These are phyloP conservation scores for Metopolophium dirhodum DNA, from an alignment of 1,140 invertebrate species.

Conservation along the genomic window DNA sequence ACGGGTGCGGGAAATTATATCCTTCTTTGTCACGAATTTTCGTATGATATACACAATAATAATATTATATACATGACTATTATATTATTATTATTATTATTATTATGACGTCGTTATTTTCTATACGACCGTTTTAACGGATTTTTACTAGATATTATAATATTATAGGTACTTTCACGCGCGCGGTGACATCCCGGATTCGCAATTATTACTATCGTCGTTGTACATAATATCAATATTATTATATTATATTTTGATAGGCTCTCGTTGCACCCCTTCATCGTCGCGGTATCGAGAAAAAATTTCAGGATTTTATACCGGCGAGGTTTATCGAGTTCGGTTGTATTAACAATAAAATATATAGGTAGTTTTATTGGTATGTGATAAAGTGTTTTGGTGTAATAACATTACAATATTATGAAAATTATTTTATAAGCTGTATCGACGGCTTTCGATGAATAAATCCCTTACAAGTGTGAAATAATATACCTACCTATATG, in stretches of 20 bases:
- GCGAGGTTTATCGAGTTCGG: no score
- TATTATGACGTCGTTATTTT: background rate
- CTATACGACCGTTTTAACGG: background rate
- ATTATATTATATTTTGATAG: no score
- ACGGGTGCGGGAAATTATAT: background rate
- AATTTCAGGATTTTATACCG: no score
- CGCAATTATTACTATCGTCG: background rate
- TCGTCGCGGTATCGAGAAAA: no score
- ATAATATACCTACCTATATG: background rate
- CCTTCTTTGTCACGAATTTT: constrained; percentile 26
- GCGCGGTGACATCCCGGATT: background rate
- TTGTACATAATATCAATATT: background rate
- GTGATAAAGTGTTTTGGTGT: no score
- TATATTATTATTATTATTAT: background rate
- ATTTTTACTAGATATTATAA: background rate
- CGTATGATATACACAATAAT: background rate
- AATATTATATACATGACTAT: background rate
- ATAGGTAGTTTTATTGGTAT: no score
- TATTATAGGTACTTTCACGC: background rate
- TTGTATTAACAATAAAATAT: no score
- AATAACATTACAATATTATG: background rate
- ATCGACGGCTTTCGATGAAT: background rate
- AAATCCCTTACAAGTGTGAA: background rate
- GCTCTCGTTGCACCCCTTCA: no score
- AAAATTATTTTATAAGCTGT: background rate